phyloP scores from a whole-genome alignment of 2,113 vertebrate genomes.

The Pomatostomus ruficeps region DNA sequence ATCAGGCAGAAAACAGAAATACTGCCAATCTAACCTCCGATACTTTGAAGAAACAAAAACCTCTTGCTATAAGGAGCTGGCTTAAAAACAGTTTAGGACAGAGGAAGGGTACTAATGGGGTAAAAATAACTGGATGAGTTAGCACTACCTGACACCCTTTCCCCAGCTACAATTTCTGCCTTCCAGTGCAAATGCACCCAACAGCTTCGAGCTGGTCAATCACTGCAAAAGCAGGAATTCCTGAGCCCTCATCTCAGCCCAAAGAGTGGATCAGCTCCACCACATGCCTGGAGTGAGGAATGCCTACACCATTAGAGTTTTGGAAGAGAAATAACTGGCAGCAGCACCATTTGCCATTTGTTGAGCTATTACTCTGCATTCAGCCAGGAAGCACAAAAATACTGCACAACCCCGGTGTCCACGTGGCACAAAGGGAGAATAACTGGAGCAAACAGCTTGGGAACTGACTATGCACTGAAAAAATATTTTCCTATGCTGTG shows the following conservation, averaged over 20 bases:
- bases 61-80: background rate
- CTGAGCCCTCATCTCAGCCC: background rate
- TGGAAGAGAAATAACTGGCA: background rate
- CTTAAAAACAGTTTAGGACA: background rate
- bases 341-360: background rate
- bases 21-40: background rate
- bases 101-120: background rate
- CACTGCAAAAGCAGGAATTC: background rate
- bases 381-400: background rate
- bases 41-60: background rate
- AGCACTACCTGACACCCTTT: background rate
- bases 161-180: background rate
- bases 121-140: background rate
- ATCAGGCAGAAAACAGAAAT: background rate
- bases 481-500: constrained; percentile 3
- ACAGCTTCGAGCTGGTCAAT: background rate
- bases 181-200: background rate
- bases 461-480: background rate
- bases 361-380: background rate
- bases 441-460: constrained; percentile 11
- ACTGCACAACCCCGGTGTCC: background rate
- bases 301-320: background rate
- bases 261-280: background rate
- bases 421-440: background rate
- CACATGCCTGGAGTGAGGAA: background rate